Base-by-base conservation (phyloP, 2,113 vertebrate genomes). In the Hipposideros armiger region DNA sequence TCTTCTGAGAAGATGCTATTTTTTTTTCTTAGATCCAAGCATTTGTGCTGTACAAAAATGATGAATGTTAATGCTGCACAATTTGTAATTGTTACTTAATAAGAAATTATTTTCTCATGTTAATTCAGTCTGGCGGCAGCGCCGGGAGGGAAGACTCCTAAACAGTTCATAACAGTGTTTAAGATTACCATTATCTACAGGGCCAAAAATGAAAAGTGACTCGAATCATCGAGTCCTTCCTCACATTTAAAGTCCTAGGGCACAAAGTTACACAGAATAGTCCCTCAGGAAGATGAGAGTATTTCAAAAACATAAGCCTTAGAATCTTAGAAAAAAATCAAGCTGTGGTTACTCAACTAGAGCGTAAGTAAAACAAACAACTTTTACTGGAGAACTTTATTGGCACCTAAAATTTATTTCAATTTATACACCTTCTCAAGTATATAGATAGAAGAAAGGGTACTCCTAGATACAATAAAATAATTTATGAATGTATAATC, bases 191-290 rank as follows among this genome's bases (percentile, higher is more conserved):
- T 56, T 50, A 77, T 40, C 89, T 78, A 47, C 16, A 82, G 9
- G 16, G 30, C 82, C 30, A 70, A 70, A 81, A 93, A 50, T 67
- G 70, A 56, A 32, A 91, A 89, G 84, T 67, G 13, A 89, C 40
- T 94, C 73, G 81, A 67, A 77, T 36, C 64, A 67, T 30, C 36
- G 45, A 80, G 67, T 47, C n/a, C 40, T 82, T 62, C 50, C 54
- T 87, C 70, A 28, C 32, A 85, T 86, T 74, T 97, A 73, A 95
- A 92, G 56, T 26, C 52, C 77, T 36, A 58, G 10, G 26, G 58
- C 52, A 77, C 42, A 76, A 80, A 89, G 89, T n/a, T 28, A 66
- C 50, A 19, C 50, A 62, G 24, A 69, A 52, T 42, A 56, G 30
- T 84, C 42, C 47, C 40, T 87, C 24, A 36, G 60, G 47, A 91